A percentile compares a stretch with the other conserved stretches of the same genome.
Evolutionary conservation across 2,797 vertebrate genomes (phyloP).

Genomic region (Periophthalmus magnuspinnatus): DNA sequence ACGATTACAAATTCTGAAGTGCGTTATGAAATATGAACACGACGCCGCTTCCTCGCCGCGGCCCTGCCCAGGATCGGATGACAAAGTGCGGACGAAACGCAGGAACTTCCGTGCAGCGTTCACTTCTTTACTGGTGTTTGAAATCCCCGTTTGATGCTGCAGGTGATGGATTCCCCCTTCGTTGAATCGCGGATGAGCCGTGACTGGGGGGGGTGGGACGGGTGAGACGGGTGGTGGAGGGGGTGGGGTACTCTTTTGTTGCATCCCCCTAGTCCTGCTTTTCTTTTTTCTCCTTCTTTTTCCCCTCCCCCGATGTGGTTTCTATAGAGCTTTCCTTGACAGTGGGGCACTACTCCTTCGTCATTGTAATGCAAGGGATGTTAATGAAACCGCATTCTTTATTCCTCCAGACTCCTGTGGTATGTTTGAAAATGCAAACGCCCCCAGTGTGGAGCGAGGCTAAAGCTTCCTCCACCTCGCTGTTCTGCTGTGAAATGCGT

Average conservation of each 20-base stretch:
- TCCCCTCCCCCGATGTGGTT: conserved; percentile 65
- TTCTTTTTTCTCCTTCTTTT: conserved; percentile 24
- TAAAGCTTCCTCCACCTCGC: conserved; percentile 49
- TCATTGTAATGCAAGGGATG: conserved; percentile 78
- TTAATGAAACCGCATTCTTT: conserved; percentile 80
- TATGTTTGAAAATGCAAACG: conserved; percentile 74
- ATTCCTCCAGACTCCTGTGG: conserved; percentile 66
- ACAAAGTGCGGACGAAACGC: background rate
- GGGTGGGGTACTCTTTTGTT: conserved; percentile 73
- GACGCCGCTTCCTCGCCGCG: background rate
- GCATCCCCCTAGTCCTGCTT: conserved; percentile 27
- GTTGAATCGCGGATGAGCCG: conserved; percentile 73
- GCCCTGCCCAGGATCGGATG: background rate
- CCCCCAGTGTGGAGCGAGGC: conserved; percentile 57
- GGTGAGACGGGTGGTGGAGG: conserved; percentile 13
- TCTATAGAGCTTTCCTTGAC: conserved; percentile 69
- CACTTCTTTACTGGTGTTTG: conserved; percentile 66
- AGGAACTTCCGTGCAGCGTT: conserved; percentile 47
- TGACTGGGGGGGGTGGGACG: conserved; percentile 62
- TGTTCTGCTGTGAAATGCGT: conserved; percentile 59
- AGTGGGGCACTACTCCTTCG: conserved; percentile 72
- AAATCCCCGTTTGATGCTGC: conserved; percentile 79
- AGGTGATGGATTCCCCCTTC: conserved; percentile 75
- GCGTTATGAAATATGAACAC: too few species aligned
- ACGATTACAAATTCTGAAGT: too few species aligned